These are phyloP conservation scores for Phalanger gymnotis DNA, from an alignment of 2,797 vertebrate species.

Conservation along the genomic window DNA sequence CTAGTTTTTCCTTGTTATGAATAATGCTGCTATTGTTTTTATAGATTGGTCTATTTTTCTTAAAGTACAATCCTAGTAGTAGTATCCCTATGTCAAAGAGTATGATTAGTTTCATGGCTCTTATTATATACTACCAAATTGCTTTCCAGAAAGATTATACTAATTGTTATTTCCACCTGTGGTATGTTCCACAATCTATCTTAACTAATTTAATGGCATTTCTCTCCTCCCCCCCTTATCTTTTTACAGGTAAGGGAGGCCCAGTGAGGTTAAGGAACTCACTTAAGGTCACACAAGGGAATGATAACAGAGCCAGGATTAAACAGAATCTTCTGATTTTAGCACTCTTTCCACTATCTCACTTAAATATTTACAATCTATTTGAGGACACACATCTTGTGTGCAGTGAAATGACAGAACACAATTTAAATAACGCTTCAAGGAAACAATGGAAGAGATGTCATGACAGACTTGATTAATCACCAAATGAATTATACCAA, in stretches of 20 bases:
- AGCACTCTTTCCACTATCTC: not conserved
- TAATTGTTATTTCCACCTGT: not conserved
- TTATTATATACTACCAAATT: not conserved
- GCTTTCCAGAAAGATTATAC: not conserved
- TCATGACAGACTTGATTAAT: slow-evolving; percentile 28
- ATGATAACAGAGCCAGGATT: not conserved
- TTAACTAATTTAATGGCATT: not conserved
- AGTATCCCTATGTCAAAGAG: not conserved
- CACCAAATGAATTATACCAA: slow-evolving; percentile 23
- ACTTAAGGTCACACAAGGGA: not conserved
- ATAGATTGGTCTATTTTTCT: not conserved
- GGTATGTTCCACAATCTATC: not conserved
- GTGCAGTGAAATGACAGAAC: slow-evolving; percentile 54
- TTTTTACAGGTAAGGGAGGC: not conserved
- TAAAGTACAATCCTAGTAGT: not conserved
- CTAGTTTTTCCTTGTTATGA: not conserved
- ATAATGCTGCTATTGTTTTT: not conserved
- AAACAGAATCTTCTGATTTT: not conserved
- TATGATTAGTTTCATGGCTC: not conserved
- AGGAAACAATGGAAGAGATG: slow-evolving; percentile 14
- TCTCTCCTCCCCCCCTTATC: accelerated
- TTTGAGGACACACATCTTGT: not conserved
- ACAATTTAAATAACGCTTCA: not conserved
- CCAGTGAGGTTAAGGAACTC: not conserved
- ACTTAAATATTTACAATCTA: not conserved